Evolutionary conservation across 2,888 invertebrate species (phyloP).

Genomic region (Dichetophora obliterata): DNA sequence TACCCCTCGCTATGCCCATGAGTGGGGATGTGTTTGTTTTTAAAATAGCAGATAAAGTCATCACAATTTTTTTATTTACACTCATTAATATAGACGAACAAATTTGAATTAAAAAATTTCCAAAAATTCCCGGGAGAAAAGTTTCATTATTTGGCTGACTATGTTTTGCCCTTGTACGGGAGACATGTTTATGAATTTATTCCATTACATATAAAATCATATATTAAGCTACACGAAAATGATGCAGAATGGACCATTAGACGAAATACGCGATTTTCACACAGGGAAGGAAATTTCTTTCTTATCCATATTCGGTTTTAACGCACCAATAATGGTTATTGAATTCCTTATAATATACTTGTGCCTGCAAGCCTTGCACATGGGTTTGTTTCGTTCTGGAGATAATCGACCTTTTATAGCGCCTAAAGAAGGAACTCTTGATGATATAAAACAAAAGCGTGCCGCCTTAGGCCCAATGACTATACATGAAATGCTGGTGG

Average conservation of each 20-base stretch:
- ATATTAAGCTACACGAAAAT: background rate
- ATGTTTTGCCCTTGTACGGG: no score
- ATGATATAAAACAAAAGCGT: constrained; percentile 42
- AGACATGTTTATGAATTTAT: no score
- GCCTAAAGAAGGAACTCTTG: constrained; percentile 23
- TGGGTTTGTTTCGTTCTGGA: constrained; percentile 60
- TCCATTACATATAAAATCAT: no score
- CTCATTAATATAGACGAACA: no score
- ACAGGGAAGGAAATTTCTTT: constrained; percentile 56
- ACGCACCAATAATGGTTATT: constrained; percentile 53
- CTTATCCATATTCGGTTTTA: constrained; percentile 55
- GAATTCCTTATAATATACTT: constrained; percentile 50
- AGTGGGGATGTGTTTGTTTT: no score
- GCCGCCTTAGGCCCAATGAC: constrained; percentile 46
- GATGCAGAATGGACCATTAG: no score
- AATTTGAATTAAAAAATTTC: no score
- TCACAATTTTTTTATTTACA: no score
- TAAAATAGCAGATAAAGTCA: no score
- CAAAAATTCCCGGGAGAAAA: no score
- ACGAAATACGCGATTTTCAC: constrained; percentile 19
- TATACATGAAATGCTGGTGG: constrained; percentile 47
- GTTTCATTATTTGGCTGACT: no score
- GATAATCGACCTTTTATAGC: constrained; percentile 42
- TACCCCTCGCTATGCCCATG: no score
- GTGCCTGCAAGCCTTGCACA: constrained; percentile 55